These are phyloP conservation scores for Martes flavigula DNA, from an alignment of 2,797 vertebrate species.

Conservation along the genomic window DNA sequence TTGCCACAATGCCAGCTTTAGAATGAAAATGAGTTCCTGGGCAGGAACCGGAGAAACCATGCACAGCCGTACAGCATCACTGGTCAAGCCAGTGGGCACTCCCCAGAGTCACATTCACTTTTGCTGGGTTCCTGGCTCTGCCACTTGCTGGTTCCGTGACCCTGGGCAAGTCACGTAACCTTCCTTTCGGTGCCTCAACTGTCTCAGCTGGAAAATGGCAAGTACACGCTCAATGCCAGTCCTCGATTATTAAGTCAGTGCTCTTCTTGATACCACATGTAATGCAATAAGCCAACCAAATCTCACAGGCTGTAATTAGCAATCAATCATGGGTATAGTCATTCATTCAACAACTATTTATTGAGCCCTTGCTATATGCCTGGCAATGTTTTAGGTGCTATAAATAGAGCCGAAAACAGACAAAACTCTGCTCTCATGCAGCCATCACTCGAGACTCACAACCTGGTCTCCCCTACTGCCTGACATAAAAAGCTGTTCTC, in stretches of 20 bases:
- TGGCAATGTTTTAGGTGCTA: not conserved
- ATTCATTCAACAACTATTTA: not conserved
- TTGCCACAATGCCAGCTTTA: not conserved
- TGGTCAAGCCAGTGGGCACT: not conserved
- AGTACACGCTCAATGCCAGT: not conserved
- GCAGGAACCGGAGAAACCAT: not conserved
- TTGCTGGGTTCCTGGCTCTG: not conserved
- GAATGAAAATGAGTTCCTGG: not conserved
- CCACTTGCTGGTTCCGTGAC: not conserved
- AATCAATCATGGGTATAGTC: too few relatives aligned
- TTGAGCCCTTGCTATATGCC: not conserved
- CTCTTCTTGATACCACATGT: not conserved
- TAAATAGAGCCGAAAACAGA: not conserved
- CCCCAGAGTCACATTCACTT: not conserved
- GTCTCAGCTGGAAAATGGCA: not conserved
- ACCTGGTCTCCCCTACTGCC: not conserved
- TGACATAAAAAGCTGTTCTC: not conserved
- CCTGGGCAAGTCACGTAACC: not conserved
- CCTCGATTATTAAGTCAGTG: not conserved
- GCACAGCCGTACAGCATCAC: not conserved
- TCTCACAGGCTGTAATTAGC: not conserved
- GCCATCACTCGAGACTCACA: not conserved
- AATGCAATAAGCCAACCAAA: not conserved
- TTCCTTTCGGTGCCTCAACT: not conserved
- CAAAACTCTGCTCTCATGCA: fast-evolving